Evolutionary conservation across 2,797 vertebrate species (phyloP).

Genomic region (Podargus strigoides): DNA sequence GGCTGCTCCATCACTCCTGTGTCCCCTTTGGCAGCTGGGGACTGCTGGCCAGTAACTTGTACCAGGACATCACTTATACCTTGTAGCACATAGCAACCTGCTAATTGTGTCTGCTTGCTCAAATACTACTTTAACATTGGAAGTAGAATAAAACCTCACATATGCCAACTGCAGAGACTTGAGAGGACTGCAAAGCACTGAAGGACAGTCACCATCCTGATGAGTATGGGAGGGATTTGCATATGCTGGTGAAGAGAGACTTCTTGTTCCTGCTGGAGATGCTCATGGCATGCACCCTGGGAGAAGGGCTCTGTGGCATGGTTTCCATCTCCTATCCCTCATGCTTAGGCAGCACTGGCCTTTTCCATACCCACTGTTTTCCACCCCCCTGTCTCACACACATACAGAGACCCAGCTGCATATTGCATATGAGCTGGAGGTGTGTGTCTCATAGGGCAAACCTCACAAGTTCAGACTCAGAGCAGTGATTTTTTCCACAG

Average conservation of each 20-base stretch:
- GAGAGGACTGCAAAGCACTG: neutral
- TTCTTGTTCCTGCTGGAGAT: neutral
- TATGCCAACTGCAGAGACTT: neutral
- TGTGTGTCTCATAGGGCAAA: neutral
- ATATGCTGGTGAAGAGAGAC: neutral
- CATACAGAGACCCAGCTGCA: neutral
- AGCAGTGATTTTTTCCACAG: neutral
- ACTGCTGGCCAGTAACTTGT: neutral
- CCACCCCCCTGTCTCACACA: fast-evolving
- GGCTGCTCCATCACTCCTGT: neutral
- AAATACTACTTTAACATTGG: neutral
- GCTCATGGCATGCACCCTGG: fast-evolving
- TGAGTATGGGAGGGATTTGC: neutral
- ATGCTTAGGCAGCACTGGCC: neutral
- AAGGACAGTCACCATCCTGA: neutral
- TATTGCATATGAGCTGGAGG: fast-evolving
- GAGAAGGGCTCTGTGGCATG: fast-evolving
- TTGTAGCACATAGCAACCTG: neutral
- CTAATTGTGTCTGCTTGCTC: neutral
- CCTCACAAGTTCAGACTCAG: neutral
- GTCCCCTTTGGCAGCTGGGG: neutral
- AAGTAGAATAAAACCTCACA: neutral
- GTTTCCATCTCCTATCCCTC: neutral
- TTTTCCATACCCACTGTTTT: neutral
- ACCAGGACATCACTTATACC: neutral